Base-by-base conservation (phyloP, 2,113 vertebrate genomes). In the Pedetes capensis region DNA sequence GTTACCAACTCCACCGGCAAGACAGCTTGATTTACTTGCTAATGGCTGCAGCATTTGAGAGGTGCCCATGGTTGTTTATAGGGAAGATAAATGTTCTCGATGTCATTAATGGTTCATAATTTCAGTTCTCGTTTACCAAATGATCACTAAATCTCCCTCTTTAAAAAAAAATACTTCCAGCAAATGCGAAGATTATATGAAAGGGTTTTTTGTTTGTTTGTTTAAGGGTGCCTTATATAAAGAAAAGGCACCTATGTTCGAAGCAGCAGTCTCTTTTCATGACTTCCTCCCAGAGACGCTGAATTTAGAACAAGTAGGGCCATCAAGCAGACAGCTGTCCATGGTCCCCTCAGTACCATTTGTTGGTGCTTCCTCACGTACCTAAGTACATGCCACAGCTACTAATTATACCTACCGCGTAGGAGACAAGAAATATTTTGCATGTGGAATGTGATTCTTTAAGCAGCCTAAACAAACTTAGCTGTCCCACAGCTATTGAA, bases 11-110 rank as follows among this genome's bases (percentile, higher is more conserved):
- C 97, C 78, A 42, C 95, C 86, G 57, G 32, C 23, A 59, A 92
- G 85, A 81, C 97, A 90, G 98, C 98, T 96, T 86, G 79, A 95
- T 57, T 95, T 79, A 25, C 98, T 98, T 25, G 90, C 95, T 95
- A 93, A 91, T 83, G 93, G 97, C 93, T 87, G 81, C 78, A 2
- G 84, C 92, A 14, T 76, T 95, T 64, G 95, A 96, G 97, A 96
- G 97, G 95, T 89, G 90, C 96, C 93, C 37, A 47, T 57, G 79
- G 96, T 93, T 97, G n/a, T 94, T 97, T 96, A 95, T 92, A 84
- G 91, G 91, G 95, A 94, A 96, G 84, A 97, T 84, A 90, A 96
- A 97, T 68, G 94, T 96, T 97, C 96, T 96, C 37, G 0, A n/a
- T 94, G 34, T 71, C 51, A 8, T 96, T 90, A 96, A 86, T 96